Percentiles rank a stretch among this genome's conserved stretches.
Conservation (phyloP, 2,797 vertebrate species). For the Diplodus sargus region DNA sequence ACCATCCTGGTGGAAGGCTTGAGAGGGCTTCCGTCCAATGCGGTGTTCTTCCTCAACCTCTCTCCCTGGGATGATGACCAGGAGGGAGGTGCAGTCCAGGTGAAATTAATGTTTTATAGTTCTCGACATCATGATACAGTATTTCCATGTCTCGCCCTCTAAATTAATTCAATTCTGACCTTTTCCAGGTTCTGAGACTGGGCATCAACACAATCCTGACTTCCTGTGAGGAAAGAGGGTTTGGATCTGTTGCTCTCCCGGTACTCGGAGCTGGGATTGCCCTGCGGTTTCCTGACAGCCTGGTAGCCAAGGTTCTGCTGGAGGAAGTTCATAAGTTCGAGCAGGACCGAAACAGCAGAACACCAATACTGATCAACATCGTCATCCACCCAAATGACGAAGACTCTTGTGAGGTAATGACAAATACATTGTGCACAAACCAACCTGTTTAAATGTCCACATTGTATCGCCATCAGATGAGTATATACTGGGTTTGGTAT, state of each 20-base stretch:
- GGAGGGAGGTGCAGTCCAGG: constrained; percentile 51
- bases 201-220: constrained; percentile 52
- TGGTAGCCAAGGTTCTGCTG: constrained; percentile 52
- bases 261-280: constrained; percentile 66
- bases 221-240: constrained; percentile 56
- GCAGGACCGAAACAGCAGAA: constrained; percentile 7
- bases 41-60: constrained; percentile 65
- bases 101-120: constrained; percentile 19
- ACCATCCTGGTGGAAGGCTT: constrained; percentile 44
- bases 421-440: background rate
- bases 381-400: constrained; percentile 52
- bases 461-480: background rate
- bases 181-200: constrained; percentile 63
- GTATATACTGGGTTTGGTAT: background rate
- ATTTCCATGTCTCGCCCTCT: background rate
- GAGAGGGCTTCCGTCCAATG: constrained; percentile 23
- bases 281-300: constrained; percentile 53
- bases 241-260: constrained; percentile 73
- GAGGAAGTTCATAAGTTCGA: constrained; percentile 57
- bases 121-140: background rate
- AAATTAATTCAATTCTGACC: background rate
- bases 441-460: background rate
- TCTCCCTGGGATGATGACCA: constrained; percentile 51
- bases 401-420: constrained; percentile 44
- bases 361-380: constrained; percentile 51